Evolutionary conservation across 1,140 invertebrate genomes (phyloP), one percentile per base, ranked within the genome.

Genomic region (Tribolium madens): DNA sequence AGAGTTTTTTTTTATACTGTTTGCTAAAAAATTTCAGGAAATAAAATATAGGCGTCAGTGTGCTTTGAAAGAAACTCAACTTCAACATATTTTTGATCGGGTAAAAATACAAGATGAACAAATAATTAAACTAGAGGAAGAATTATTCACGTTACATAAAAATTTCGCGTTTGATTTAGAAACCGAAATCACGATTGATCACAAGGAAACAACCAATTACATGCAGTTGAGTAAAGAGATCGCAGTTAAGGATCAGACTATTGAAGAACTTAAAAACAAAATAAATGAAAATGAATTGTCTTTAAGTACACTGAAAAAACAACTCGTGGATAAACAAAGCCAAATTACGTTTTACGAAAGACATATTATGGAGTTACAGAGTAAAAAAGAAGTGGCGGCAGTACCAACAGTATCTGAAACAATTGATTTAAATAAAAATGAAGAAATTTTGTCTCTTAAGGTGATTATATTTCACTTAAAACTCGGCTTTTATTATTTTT

Each of bases 321-420:
- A 84, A 71, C 69, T 84, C 12, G 81, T 76, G 3, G 83, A 84
- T 73, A 84, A 84, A 71, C 83, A 85, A 57, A 83, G 80, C 57
- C 83, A 85, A 76, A 83, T 85, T 15, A 78, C 78, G 26, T 83
- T 84, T 78, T 84, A 85, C 18, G 83, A 84, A 73, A 81, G 78
- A 15, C 83, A 83, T 46, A 84, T 85, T 36, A 13, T 83, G 46
- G 82, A 84, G 18, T 68, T 85, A 14, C 82, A 84, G 64, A 72
- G 78, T 33, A 79, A 77, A 33, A 83, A 78, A 26, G 74, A 78
- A 13, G 76, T 60, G 75, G 17, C 4, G n/a, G n/a, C n/a, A n/a
- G n/a, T n/a, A 73, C 70, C 4, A 73, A 14, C 13, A 76, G 42
- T 12, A 18, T 15, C 13, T 68, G 76, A 47, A 18, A 50, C 47